Conservation (phyloP, 2,113 vertebrate genomes). For the Dromas ardeola region DNA sequence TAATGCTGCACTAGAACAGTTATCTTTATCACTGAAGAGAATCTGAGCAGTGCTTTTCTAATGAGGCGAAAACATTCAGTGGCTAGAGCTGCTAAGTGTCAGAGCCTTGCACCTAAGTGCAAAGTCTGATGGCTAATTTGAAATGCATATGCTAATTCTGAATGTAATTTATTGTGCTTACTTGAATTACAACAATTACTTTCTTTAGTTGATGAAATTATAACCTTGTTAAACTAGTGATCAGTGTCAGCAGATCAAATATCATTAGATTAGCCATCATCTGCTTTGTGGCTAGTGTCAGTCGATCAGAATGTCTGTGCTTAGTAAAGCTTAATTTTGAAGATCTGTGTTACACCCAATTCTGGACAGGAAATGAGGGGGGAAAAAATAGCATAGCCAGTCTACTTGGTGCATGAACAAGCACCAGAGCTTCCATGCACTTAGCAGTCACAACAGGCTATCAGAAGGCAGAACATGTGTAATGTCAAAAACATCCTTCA, state of each 20-base stretch:
- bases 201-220: constrained; percentile 29
- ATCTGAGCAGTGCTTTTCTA: neutral
- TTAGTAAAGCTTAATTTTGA: neutral
- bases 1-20: neutral
- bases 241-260: constrained; percentile 36
- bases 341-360: neutral
- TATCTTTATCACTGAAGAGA: neutral
- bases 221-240: constrained; percentile 30
- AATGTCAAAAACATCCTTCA: neutral
- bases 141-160: neutral
- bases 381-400: neutral
- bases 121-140: neutral
- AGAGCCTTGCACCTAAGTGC: neutral
- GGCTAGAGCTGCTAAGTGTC: neutral
- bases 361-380: neutral
- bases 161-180: constrained; percentile 16
- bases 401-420: neutral
- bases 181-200: constrained; percentile 38
- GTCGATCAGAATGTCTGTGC: neutral
- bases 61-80: neutral
- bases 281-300: neutral
- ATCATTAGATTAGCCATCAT: constrained; percentile 13
- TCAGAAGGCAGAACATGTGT: neutral
- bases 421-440: neutral
- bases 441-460: neutral